Base-by-base conservation (phyloP, 2,888 invertebrate genomes). In the Epirrhoe alternata region DNA sequence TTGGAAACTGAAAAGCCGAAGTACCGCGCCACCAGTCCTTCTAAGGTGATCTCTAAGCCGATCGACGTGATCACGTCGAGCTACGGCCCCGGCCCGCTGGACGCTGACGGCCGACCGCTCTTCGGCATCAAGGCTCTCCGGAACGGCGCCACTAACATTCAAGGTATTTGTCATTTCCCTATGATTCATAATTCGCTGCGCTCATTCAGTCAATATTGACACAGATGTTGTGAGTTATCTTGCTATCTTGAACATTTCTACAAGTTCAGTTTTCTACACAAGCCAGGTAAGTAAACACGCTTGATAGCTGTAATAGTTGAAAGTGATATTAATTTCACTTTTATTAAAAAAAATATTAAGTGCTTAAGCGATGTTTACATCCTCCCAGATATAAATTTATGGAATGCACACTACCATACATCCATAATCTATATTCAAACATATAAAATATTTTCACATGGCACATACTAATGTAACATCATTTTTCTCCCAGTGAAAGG, bases 61-160 rank as follows among this genome's bases (percentile, higher is more conserved):
- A 94, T 94, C 0, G 96, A 96, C 82, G 94, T 94, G 33, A 96
- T 97, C 66, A 97, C 96, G 3, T 97, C 97, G 1, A 96, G 97
- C 83, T 97, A 97, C 84, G 97, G 97, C 1, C 96, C 97, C 1
- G 97, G 97, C 0, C 97, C 97, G 31, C 95, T 96, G 2, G 97
- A 97, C 82, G 96, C 97, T 72, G 95, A 96, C 75, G 97, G 97
- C 10, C 93, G 94, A 64, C 97, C 97, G 24, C 91, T 97, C 64
- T 97, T 97, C 87, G 97, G 97, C 61, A 95, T 97, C 74, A 95
- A 94, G 80, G 97, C 97, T 64, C 92, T 97, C 66, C 86, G 90
- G 75, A 94, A 94, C 77, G 94, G 94, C 65, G 94, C 94, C 79
- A 93, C 94, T 76, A 95, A 94, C 84, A 95, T 94, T 76, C 95